A percentile compares a stretch with the other conserved stretches of the same genome.
Conservation (phyloP, 2,113 vertebrate species). For the Solea senegalensis region DNA sequence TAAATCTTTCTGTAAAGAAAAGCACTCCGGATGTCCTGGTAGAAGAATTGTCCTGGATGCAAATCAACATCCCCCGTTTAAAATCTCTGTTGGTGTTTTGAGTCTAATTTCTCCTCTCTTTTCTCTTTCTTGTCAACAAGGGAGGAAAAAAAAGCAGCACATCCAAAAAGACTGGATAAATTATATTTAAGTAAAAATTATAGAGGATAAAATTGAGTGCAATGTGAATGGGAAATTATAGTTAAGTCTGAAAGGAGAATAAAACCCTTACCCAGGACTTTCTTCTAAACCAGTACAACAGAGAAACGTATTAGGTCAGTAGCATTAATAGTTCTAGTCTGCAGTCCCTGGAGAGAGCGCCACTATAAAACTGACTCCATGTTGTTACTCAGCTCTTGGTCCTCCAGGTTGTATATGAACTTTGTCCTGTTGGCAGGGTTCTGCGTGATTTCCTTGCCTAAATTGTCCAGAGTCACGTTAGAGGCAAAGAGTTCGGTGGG, state of each 20-base stretch:
- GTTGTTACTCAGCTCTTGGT: slow-evolving; percentile 77
- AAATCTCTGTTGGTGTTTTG: neutral
- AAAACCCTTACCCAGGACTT: slow-evolving; percentile 35
- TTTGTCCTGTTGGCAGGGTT: slow-evolving; percentile 79
- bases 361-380: slow-evolving; percentile 82
- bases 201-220: neutral
- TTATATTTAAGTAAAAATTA: neutral
- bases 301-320: slow-evolving; percentile 36
- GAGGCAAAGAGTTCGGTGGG: slow-evolving; percentile 81
- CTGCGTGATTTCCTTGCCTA: slow-evolving; percentile 76
- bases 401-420: slow-evolving; percentile 82
- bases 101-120: neutral
- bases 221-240: slow-evolving; percentile 7
- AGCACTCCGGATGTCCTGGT: neutral
- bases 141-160: neutral
- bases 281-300: slow-evolving; percentile 24
- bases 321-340: slow-evolving; percentile 14
- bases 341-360: slow-evolving; percentile 15
- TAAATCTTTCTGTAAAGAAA: neutral
- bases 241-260: slow-evolving; percentile 34
- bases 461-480: slow-evolving; percentile 79
- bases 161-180: neutral
- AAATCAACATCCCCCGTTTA: neutral
- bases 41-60: neutral
- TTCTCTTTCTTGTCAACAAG: neutral